These are phyloP conservation scores for Cavia porcellus DNA, from an alignment of 2,113 vertebrate genomes.

Conservation along the genomic window DNA sequence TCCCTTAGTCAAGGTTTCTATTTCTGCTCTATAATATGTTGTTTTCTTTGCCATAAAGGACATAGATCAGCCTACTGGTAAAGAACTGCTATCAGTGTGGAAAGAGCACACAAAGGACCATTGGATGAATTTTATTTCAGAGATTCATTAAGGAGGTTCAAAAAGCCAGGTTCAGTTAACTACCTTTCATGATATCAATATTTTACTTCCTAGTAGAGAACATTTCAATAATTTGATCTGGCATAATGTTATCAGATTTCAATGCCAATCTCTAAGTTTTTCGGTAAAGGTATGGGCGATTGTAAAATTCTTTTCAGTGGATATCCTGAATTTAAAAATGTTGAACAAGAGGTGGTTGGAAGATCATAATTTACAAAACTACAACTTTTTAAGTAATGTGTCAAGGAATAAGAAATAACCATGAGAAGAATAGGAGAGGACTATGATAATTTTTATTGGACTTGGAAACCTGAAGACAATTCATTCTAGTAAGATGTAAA, in stretches of 20 bases:
- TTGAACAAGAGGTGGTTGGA: not conserved
- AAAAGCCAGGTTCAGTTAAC: not conserved
- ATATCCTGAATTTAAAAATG: not conserved
- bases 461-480: not conserved
- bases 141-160: not conserved
- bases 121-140: not conserved
- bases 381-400: not conserved
- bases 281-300: not conserved
- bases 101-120: not conserved
- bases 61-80: not conserved
- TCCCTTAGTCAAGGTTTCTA: not conserved
- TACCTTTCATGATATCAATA: not conserved
- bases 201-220: not conserved
- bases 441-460: not conserved
- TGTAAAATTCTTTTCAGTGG: not conserved
- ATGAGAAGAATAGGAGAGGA: not conserved
- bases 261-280: not conserved
- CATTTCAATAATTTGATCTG: not conserved
- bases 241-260: not conserved
- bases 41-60: not conserved
- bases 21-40: constrained; percentile 14
- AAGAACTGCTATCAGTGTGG: not conserved
- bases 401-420: not conserved
- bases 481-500: not conserved
- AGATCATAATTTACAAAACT: not conserved